These are phyloP conservation scores for Harpagifer antarcticus DNA, from an alignment of 2,797 vertebrate genomes.

Conservation along the genomic window DNA sequence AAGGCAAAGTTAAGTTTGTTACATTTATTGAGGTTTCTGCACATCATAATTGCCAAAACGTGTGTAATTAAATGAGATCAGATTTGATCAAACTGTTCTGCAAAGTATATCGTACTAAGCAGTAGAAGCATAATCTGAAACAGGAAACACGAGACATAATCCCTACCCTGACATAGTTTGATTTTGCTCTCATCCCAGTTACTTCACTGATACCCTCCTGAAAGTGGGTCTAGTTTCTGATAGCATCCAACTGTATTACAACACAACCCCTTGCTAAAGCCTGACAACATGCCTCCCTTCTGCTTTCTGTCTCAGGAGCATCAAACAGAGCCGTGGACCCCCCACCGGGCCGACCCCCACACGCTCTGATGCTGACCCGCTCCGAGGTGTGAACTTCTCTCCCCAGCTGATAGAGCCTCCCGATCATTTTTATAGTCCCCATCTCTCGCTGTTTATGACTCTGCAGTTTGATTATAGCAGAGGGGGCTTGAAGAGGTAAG, in stretches of 20 bases:
- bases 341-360: slow-evolving; percentile 58
- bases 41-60: neutral
- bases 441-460: slow-evolving; percentile 79
- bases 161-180: neutral
- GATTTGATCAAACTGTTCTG: neutral
- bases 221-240: neutral
- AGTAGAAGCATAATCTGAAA: neutral
- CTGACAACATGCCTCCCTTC: slow-evolving; percentile 35
- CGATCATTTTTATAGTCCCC: slow-evolving; percentile 73
- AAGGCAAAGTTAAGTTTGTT: neutral
- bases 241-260: slow-evolving; percentile 9
- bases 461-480: slow-evolving; percentile 78
- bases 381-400: slow-evolving; percentile 78
- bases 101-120: neutral
- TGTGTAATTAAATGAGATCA: neutral
- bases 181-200: neutral
- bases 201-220: neutral
- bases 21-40: neutral
- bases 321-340: slow-evolving; percentile 72
- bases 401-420: slow-evolving; percentile 64
- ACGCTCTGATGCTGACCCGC: slow-evolving; percentile 65
- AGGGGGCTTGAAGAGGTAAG: slow-evolving; percentile 56
- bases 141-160: neutral
- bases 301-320: slow-evolving; percentile 68
- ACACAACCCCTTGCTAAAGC: slow-evolving; percentile 18